Base-by-base conservation (phyloP, 2,888 invertebrate species). In the Heliconius erato region DNA sequence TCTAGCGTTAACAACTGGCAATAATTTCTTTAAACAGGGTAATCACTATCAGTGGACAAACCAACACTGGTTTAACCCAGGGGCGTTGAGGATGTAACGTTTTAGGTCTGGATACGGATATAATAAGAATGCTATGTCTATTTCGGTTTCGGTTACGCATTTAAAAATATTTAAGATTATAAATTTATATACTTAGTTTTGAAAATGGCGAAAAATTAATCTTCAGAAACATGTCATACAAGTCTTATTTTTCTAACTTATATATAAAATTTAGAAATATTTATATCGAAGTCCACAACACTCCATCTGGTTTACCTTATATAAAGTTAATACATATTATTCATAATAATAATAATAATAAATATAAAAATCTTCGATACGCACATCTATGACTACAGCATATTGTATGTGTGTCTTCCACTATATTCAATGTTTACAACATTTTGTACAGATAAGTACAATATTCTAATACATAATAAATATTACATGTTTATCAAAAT, bases 401-500 rank as follows among this genome's bases (percentile, higher is more conserved):
- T 44, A 19, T 44, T 44, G 32, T n/a, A 65, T 71, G 44, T 72
- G 26, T 44, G 26, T 26, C 26, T 72, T 72, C 9, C 16, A 26
- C 44, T 44, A 26, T 44, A 49, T 72, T 16, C 26, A 72, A 76
- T 63, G 54, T 63, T 63, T 35, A 76, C 54, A 76, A 35, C 74
- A 63, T 35, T 76, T 35, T 59, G 63, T 40, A 76, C 74, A 77
- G 9, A 63, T 67, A 77, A 77, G 65, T 65, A 77, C 28, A 44
- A 9, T 44, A 44, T 67, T 77, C 19, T 74, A 74, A 3, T 68
- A 69, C 44, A 76, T 72, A 65, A 76, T 68, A 80, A 78, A 65
- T 67, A 80, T 69, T 80, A 65, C 79, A 54, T 82, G 26, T 35
- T 44, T 44, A 69, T 80, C 72, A 79, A 65, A 81, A 74, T 82